Base-by-base conservation (phyloP, 1,140 invertebrate species). In the Drusus annulatus region DNA sequence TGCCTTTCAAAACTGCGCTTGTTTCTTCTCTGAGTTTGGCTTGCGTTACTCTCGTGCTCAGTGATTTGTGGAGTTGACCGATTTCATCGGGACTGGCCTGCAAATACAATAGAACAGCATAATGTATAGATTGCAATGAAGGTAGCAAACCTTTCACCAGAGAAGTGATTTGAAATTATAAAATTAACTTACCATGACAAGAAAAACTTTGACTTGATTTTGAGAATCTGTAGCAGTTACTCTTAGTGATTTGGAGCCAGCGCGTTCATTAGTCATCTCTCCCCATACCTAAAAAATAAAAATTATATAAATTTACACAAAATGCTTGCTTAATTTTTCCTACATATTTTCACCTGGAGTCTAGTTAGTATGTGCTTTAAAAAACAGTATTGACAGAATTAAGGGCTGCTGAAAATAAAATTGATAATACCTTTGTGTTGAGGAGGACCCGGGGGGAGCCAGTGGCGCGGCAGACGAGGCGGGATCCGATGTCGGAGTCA, bases 391-490 rank as follows among this genome's bases (percentile, higher is more conserved):
- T 10, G 36, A 45, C 10, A 13, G 10, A 0, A 45, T 45, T 45
- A 45, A 45, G 1, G 0, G 8, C 36, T 13, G 36, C 10, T 45
- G 8, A 45, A 13, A 1, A 45, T 45, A 2, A 45, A 8, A 45
- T 45, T 8, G 36, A 45, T 13, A 65, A 85, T 85, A 95, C 93
- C 90, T 98, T 98, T 25, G 97, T 98, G 87, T 99, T 99, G 16
- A 99, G 90, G 84, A 98, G 93, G 69, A 99, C 93, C 80, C 96
- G 92, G 74, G 98, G 92, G 81, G 95, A 97, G 17, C 97, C 97
- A 21, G 95, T 92, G 15, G 95, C 96, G 63, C 97, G 91, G 85
- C 97, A 96, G 2, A 98, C 95, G 4, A 98, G 89, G 62, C 96
- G 90, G 23, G 94, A 96, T 74, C 73, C 50, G 56, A 85, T 85